Conservation (phyloP, 1,140 invertebrate genomes). For the Dryas iulia region DNA sequence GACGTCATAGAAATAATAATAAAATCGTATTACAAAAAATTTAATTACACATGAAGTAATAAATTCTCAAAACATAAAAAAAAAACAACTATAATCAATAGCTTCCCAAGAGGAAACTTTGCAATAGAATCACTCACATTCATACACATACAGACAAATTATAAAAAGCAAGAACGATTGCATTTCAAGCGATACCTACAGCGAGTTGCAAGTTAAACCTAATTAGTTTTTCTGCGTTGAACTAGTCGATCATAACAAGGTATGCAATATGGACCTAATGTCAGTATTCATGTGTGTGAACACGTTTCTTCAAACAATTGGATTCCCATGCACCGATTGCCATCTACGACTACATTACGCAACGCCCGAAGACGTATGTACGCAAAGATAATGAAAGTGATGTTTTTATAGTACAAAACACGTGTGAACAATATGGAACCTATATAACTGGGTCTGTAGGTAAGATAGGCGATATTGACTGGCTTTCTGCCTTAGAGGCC, state of each 20-base stretch:
- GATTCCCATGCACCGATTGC: slow-evolving; percentile 73
- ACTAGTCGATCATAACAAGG: slow-evolving; percentile 52
- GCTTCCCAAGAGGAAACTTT: not conserved
- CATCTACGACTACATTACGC: slow-evolving; percentile 60
- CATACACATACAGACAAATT: not conserved
- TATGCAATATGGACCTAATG: slow-evolving; percentile 54
- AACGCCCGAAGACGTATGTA: slow-evolving; percentile 66
- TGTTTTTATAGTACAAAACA: slow-evolving; percentile 57
- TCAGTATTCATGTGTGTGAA: slow-evolving; percentile 73
- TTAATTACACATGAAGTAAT: not conserved
- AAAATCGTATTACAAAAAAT: too few species aligned
- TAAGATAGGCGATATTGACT: slow-evolving; percentile 26
- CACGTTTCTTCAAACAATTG: slow-evolving; percentile 60
- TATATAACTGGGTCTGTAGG: slow-evolving; percentile 55
- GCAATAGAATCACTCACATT: not conserved
- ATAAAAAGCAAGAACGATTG: not conserved
- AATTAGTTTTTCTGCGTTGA: slow-evolving; percentile 42
- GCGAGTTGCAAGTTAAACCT: slow-evolving; percentile 24
- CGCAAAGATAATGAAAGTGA: slow-evolving; percentile 63
- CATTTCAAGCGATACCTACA: not conserved
- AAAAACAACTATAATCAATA: not conserved
- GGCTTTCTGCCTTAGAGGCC: too few species aligned
- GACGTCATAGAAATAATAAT: too few species aligned
- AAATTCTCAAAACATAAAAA: not conserved
- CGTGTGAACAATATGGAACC: slow-evolving; percentile 61